A percentile compares a stretch with the other conserved stretches of the same genome.
These are phyloP conservation scores for Drosophila peninsularis DNA, from an alignment of 2,888 invertebrate species.

Conservation along the genomic window DNA sequence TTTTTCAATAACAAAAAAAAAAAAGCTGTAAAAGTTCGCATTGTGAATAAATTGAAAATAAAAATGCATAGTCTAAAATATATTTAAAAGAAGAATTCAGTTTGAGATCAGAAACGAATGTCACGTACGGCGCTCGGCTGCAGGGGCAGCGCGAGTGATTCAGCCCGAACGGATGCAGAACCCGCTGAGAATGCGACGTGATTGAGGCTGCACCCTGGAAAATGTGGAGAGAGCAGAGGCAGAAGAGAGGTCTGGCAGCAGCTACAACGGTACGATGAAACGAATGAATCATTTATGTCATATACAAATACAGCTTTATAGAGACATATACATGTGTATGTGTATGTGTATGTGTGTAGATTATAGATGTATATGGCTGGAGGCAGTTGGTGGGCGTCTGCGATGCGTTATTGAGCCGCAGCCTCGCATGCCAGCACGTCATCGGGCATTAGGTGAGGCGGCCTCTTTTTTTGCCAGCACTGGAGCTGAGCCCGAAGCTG, in stretches of 20 bases:
- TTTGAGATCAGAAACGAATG: constrained; percentile 28
- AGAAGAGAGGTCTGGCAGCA: neutral
- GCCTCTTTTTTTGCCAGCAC: constrained; percentile 7
- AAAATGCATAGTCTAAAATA: constrained; percentile 24
- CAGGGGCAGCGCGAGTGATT: constrained; percentile 36
- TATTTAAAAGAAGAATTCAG: constrained; percentile 14
- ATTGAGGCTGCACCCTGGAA: constrained; percentile 51
- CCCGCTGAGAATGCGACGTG: constrained; percentile 56
- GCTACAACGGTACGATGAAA: constrained; percentile 23
- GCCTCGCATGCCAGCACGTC: constrained; percentile 62
- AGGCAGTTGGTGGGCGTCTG: constrained; percentile 30
- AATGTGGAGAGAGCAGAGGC: neutral
- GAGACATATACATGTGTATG: neutral
- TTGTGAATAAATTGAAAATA: constrained; percentile 18
- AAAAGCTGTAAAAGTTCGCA: constrained; percentile 7
- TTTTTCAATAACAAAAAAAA: constrained; percentile 3
- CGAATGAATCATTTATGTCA: constrained; percentile 31
- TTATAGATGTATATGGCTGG: constrained; percentile 10
- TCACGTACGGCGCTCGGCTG: constrained; percentile 49
- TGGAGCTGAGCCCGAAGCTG: neutral
- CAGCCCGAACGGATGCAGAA: constrained; percentile 46
- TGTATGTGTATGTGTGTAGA: neutral
- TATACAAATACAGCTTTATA: constrained; percentile 12
- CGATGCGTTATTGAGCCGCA: constrained; percentile 47
- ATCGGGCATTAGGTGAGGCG: constrained; percentile 29